Conservation (phyloP, 2,797 vertebrate species). For the Otus scops region DNA sequence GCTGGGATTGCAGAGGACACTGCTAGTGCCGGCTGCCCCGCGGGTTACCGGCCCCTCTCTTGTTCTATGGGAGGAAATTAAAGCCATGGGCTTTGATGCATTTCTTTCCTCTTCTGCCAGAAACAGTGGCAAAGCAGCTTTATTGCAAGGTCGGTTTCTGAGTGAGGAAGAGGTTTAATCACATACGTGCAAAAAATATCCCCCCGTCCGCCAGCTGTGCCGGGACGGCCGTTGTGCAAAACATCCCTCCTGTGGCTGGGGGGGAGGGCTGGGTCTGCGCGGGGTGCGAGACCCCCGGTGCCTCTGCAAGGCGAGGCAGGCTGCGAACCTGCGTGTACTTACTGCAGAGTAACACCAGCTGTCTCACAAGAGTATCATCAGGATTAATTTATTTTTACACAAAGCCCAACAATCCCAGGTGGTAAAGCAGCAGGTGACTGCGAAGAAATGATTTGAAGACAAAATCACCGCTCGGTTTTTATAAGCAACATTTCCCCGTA, state of each 20-base stretch:
- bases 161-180: not conserved
- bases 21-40: not conserved
- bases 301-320: not conserved
- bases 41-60: not conserved
- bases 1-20: not conserved
- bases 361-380: not conserved
- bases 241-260: accelerated
- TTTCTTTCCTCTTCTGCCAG: not conserved
- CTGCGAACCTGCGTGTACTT: not conserved
- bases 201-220: not conserved
- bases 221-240: not conserved
- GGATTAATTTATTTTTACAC: not conserved
- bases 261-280: not conserved
- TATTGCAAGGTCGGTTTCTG: not conserved
- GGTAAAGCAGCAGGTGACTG: not conserved
- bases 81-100: not conserved
- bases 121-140: not conserved
- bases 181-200: accelerated
- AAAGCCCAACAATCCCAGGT: not conserved
- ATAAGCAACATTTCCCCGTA: not conserved
- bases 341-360: not conserved
- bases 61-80: not conserved
- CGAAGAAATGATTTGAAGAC: not conserved
- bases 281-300: accelerated
- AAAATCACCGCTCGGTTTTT: not conserved